Evolutionary conservation across 2,113 vertebrate species (phyloP), one percentile per base, ranked within the genome.

Genomic region (Tetraodon nigroviridis): DNA sequence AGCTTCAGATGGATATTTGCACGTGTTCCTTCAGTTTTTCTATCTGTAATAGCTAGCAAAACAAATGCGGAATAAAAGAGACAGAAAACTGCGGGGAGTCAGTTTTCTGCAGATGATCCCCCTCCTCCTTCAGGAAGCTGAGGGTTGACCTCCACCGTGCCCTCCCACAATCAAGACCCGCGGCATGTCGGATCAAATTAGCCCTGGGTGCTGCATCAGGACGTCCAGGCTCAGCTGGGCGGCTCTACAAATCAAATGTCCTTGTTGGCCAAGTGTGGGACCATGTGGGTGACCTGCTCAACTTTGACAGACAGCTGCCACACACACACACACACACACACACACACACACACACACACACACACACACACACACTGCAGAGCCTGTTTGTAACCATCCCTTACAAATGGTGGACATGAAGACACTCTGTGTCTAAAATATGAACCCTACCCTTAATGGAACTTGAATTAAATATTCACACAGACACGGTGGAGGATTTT

Each of bases 171-270:
- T 75, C 72, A 73, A 65, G 67, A 67, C 52, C 69, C 71, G 68
- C 37, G 60, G 71, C 58, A 63, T 70, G 69, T 79, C 76, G 62
- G 71, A 71, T 81, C 59, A 73, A 69, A 87, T 78, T 70, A 81
- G 71, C 51, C 58, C 22, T 19, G 41, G 50, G 37, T 54, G 57
- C 61, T 72, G 71, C 62, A 64, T 74, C 77, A 74, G 56, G 66
- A 64, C 40, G 67, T 63, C 62, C 55, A 52, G 78, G 61, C 78
- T 82, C 79, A 87, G 82, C 85, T 86, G 82, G 50, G 65, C 1
- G 22, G 50, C 70, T 63, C 73, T 37, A 20, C 16, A 40, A 72
- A 82, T 75, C 68, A 69, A 53, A 75, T 50, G 64, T 61, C 75
- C 61, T 64, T 21, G 32, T 58, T 63, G 53, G 57, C 58, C 40